Conservation (phyloP, 2,888 invertebrate genomes). For the Petrolisthes manimaculis region DNA sequence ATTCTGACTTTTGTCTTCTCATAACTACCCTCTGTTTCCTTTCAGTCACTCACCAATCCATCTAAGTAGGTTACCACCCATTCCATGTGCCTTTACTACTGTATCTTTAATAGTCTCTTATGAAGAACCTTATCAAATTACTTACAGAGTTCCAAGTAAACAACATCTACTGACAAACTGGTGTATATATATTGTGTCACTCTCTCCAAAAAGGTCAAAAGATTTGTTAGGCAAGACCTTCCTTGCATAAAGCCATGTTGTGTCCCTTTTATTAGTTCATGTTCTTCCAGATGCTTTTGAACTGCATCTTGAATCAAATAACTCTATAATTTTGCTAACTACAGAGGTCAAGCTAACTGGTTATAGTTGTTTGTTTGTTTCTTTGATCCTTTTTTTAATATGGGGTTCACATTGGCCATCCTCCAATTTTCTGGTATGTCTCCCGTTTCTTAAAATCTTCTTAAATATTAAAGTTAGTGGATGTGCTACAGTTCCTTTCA, state of each 20-base stretch:
- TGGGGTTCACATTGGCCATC: constrained; percentile 21
- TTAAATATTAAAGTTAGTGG: constrained; percentile 16
- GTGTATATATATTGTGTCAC: background rate
- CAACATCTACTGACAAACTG: constrained; percentile 8
- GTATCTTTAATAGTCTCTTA: background rate
- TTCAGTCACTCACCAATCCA: constrained; percentile 24
- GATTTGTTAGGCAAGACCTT: constrained; percentile 16
- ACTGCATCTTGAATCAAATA: constrained; percentile 9
- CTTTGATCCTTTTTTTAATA: constrained; percentile 27
- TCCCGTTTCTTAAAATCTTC: constrained; percentile 6
- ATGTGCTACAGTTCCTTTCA: constrained; percentile 10
- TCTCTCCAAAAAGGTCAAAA: constrained; percentile 9
- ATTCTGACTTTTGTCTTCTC: constrained; percentile 23
- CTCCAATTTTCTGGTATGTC: constrained; percentile 26
- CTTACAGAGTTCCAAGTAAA: background rate
- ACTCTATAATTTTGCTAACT: background rate
- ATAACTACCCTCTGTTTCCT: constrained; percentile 24
- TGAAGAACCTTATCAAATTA: no score
- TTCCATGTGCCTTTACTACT: constrained; percentile 12
- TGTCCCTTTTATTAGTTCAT: constrained; percentile 14
- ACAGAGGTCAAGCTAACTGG: constrained; percentile 23
- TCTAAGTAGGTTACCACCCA: background rate
- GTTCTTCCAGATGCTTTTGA: background rate
- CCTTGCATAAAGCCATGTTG: constrained; percentile 23
- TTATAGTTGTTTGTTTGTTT: background rate